Conservation (phyloP, 1,140 invertebrate species). For the Conus betulinus region DNA sequence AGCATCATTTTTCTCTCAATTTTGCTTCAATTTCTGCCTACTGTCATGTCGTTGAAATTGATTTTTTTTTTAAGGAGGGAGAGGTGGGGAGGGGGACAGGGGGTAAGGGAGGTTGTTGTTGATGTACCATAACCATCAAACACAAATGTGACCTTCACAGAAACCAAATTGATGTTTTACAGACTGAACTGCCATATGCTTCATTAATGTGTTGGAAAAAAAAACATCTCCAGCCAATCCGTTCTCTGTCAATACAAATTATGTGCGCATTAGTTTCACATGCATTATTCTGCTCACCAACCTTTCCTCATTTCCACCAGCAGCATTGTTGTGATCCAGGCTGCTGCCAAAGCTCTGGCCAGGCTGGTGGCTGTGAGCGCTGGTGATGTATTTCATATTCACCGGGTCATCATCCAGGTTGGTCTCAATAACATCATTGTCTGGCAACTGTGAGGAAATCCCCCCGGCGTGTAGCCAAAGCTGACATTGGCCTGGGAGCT, state of each 20-base stretch:
- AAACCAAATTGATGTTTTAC: too few relatives aligned
- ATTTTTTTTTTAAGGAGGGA: too few relatives aligned
- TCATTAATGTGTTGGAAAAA: too few relatives aligned
- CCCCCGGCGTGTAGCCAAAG: neutral
- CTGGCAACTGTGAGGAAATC: neutral
- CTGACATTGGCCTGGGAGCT: neutral
- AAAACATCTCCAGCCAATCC: too few relatives aligned
- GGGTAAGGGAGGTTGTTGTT: too few relatives aligned
- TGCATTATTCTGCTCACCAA: neutral
- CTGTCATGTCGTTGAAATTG: too few relatives aligned
- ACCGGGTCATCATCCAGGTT: constrained; percentile 49
- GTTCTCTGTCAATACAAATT: neutral
- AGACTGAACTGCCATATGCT: too few relatives aligned
- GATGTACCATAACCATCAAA: too few relatives aligned
- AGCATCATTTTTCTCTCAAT: neutral
- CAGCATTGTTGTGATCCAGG: neutral
- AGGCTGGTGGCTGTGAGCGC: constrained; percentile 9
- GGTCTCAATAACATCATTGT: constrained; percentile 37
- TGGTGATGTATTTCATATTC: constrained; percentile 38
- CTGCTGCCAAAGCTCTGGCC: neutral
- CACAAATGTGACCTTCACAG: too few relatives aligned
- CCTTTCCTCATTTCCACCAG: constrained; percentile 2
- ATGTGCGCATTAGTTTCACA: too few relatives aligned
- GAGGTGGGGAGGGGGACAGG: too few relatives aligned
- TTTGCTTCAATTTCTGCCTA: neutral